Conservation (phyloP, 35 echinoderm and acorn worm genomes). For the Apostichopus californicus region DNA sequence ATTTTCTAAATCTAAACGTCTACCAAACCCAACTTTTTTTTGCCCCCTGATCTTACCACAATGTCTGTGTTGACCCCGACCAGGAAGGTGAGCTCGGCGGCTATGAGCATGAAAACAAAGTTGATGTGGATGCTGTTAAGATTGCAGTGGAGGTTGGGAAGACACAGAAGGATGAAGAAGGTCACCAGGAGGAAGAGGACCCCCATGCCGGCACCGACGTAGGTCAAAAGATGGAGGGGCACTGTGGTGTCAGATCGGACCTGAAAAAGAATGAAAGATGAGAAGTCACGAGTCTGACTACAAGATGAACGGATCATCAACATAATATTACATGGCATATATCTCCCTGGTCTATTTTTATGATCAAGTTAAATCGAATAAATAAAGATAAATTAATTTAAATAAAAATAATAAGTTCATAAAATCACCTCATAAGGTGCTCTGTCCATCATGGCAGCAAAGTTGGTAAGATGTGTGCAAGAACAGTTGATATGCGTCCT, state of each 20-base stretch:
- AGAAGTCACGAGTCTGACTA: no score
- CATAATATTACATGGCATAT: no score
- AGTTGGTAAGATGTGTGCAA: slow-evolving; percentile 91
- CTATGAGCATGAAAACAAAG: slow-evolving; percentile 80
- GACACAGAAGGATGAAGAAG: slow-evolving; percentile 81
- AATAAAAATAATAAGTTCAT: neutral
- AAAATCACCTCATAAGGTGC: slow-evolving; percentile 56
- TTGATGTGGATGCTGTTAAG: slow-evolving; percentile 97
- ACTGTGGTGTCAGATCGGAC: slow-evolving; percentile 43
- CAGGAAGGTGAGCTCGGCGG: slow-evolving; percentile 80
- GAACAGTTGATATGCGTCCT: slow-evolving; percentile 84
- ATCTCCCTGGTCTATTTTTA: no score
- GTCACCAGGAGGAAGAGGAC: slow-evolving; percentile 73
- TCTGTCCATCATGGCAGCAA: slow-evolving; percentile 93
- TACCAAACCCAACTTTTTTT: neutral
- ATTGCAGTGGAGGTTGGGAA: slow-evolving; percentile 85
- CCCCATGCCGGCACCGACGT: slow-evolving; percentile 68
- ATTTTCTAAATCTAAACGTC: neutral
- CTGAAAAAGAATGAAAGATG: slow-evolving; percentile 25
- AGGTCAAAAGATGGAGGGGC: slow-evolving; percentile 69
- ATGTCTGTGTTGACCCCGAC: slow-evolving; percentile 87
- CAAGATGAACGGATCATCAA: no score
- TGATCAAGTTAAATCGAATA: no score
- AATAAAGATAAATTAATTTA: no score
- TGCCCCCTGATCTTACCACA: slow-evolving; percentile 59